Evolutionary conservation across 2,888 invertebrate species (phyloP).

Genomic region (Siphonodentalium dalli): DNA sequence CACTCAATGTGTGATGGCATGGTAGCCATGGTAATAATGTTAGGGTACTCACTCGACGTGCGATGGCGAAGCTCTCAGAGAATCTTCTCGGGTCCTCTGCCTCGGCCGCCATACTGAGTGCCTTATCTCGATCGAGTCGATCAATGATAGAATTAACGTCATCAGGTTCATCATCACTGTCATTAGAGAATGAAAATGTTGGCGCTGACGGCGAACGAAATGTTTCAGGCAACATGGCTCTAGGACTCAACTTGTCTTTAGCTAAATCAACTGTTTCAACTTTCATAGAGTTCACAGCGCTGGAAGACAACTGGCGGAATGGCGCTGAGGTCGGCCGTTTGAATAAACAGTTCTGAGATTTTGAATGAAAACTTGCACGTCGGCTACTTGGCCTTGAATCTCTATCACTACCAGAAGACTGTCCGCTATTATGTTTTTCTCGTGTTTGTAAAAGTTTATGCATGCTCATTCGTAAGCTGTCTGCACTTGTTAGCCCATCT

Average conservation of each 20-base stretch:
- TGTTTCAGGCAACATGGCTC: conserved; percentile 42
- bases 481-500: conserved; percentile 52
- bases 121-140: conserved; percentile 27
- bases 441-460: conserved; percentile 53
- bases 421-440: conserved; percentile 33
- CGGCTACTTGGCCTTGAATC: conserved; percentile 40
- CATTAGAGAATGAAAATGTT: conserved; percentile 43
- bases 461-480: conserved; percentile 60
- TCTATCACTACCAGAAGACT: conserved; percentile 46
- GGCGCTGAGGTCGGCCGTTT: conserved; percentile 47
- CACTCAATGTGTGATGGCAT: too few species aligned
- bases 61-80: conserved; percentile 36
- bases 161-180: conserved; percentile 42
- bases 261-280: conserved; percentile 37
- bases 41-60: conserved; percentile 35
- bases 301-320: conserved; percentile 30
- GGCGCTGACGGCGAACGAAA: conserved; percentile 54
- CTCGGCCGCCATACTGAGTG: conserved; percentile 14
- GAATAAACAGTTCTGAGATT: conserved; percentile 16
- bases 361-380: conserved; percentile 22
- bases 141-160: conserved; percentile 32
- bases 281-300: conserved; percentile 13
- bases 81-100: conserved; percentile 35
- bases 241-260: conserved; percentile 48
- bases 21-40: too few species aligned